phyloP scores from a whole-genome alignment of 2,888 invertebrate genomes.

The Miltochrista miniata region DNA sequence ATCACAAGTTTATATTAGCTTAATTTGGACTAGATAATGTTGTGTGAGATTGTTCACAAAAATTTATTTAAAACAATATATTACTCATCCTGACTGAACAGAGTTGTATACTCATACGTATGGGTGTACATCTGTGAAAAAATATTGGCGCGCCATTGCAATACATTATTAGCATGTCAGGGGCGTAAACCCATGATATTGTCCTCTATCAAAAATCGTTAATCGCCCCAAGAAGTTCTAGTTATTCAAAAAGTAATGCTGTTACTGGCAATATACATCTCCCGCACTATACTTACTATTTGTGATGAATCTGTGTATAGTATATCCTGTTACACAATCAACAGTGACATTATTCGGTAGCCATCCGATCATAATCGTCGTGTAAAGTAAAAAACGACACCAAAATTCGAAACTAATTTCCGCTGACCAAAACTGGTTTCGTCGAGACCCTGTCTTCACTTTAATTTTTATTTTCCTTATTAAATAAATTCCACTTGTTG shows the following conservation, averaged over 20 bases:
- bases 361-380: constrained; percentile 54
- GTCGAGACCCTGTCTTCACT: constrained; percentile 36
- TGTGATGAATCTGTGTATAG: constrained; percentile 24
- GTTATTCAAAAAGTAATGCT: not conserved
- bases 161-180: no score
- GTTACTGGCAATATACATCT: constrained; percentile 32
- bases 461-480: constrained; percentile 34
- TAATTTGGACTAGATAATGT: no score
- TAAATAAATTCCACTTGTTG: constrained; percentile 9
- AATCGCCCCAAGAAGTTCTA: no score
- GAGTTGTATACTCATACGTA: no score
- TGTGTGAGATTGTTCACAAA: no score
- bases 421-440: constrained; percentile 42
- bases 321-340: constrained; percentile 53
- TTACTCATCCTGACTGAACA: no score
- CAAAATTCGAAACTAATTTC: constrained; percentile 49
- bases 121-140: no score
- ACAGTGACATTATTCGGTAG: constrained; percentile 58
- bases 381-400: constrained; percentile 44
- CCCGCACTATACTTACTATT: constrained; percentile 30
- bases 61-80: no score
- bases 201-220: no score
- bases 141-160: no score
- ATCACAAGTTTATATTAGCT: no score
- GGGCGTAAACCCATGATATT: no score